Evolutionary conservation across 2,888 invertebrate species (phyloP).

Genomic region (Drosophila kanekoi): DNA sequence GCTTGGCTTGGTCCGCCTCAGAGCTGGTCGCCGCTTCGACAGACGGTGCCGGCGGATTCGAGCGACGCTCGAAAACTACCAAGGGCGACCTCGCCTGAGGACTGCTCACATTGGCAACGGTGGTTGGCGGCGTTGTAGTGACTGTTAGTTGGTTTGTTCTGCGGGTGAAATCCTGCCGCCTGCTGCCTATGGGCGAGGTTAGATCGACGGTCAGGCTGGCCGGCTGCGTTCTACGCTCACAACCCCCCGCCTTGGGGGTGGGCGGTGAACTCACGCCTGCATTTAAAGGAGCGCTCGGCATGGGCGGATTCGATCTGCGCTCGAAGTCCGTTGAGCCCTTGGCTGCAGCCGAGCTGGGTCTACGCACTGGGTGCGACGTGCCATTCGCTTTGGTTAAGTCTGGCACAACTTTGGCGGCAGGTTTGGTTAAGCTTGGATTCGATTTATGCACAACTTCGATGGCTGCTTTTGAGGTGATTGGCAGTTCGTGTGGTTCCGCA

Average conservation of each 20-base stretch:
- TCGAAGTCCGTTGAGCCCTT: not conserved
- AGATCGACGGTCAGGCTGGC: not conserved
- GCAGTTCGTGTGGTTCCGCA: not conserved
- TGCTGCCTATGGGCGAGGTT: conserved; percentile 3
- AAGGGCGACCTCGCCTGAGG: not conserved
- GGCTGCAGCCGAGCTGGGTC: not conserved
- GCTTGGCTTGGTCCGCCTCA: not conserved
- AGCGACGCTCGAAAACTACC: conserved; percentile 16
- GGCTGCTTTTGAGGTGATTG: not conserved
- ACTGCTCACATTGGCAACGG: not conserved
- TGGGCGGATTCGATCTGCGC: conserved; percentile 7
- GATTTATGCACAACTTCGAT: not conserved
- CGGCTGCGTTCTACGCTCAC: not conserved
- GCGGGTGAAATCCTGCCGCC: conserved; percentile 11
- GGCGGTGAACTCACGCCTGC: too few species aligned
- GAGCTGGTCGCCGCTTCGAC: not conserved
- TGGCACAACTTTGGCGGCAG: too few species aligned
- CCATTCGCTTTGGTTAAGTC: too few species aligned
- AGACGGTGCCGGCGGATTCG: conserved; percentile 10
- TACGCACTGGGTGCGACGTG: too few species aligned
- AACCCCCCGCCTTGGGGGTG: too few species aligned
- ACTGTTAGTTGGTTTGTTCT: too few species aligned
- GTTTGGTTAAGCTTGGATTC: not conserved
- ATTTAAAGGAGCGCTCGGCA: too few species aligned
- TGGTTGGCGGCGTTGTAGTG: not conserved